Percentiles rank a stretch among this genome's conserved stretches.
Conservation (phyloP, 2,797 vertebrate species). For the Sparidentex hasta region DNA sequence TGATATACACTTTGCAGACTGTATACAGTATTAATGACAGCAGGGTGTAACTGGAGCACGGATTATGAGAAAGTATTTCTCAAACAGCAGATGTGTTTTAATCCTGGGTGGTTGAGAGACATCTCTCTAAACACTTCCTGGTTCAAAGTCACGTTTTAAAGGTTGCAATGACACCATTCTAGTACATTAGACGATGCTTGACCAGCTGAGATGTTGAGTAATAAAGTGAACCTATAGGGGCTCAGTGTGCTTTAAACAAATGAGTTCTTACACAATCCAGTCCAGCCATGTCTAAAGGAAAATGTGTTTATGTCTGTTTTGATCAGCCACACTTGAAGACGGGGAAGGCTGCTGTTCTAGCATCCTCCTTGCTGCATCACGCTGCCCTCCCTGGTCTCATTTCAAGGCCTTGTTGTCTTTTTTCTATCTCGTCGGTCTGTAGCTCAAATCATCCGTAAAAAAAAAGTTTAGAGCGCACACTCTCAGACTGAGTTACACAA, state of each 20-base stretch:
- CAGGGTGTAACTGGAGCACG: conserved; percentile 33
- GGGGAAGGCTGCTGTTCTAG: background rate
- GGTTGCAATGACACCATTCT: background rate
- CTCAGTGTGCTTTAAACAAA: background rate
- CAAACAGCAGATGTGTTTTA: conserved; percentile 45
- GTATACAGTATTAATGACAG: conserved; percentile 35
- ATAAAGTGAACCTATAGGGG: background rate
- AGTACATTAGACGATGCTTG: background rate
- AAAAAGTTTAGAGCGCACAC: background rate
- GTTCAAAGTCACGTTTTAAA: background rate
- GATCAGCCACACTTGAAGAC: background rate
- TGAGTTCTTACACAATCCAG: background rate
- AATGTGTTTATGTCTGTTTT: background rate
- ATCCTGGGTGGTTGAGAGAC: conserved; percentile 17
- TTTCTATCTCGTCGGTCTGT: background rate
- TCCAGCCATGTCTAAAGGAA: background rate
- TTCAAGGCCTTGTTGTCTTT: background rate
- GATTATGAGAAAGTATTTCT: conserved; percentile 46
- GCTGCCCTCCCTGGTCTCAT: background rate
- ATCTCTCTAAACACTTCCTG: no score
- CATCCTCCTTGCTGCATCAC: background rate
- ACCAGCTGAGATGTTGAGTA: background rate
- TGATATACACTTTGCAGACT: conserved; percentile 39
- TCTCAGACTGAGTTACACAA: background rate
- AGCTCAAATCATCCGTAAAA: background rate